phyloP scores from a whole-genome alignment of 2,113 vertebrate genomes.

The Paratilapia polleni region DNA sequence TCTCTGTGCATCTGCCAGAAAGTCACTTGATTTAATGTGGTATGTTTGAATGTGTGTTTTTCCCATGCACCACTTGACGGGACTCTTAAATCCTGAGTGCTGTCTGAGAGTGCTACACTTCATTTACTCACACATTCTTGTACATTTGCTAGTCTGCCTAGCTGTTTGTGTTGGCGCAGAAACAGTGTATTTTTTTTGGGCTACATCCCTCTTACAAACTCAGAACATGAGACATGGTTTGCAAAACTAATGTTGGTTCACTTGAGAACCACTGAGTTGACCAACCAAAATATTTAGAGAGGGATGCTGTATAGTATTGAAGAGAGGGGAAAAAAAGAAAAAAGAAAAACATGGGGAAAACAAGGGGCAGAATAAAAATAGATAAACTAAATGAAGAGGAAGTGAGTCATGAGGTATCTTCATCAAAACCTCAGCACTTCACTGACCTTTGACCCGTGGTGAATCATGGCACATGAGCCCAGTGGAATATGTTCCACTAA shows the following conservation, averaged over 20 bases:
- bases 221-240: slow-evolving; percentile 42
- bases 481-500: slow-evolving; percentile 46
- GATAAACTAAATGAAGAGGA: slow-evolving; percentile 5
- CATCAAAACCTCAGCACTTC: slow-evolving; percentile 52
- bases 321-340: background rate
- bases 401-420: slow-evolving; percentile 28
- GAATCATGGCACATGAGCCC: slow-evolving; percentile 28
- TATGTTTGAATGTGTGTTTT: slow-evolving; percentile 62
- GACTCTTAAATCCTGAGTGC: slow-evolving; percentile 54
- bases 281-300: background rate
- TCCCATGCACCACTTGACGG: slow-evolving; percentile 55
- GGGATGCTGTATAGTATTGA: background rate
- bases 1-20: slow-evolving; percentile 10
- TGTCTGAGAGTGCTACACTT: slow-evolving; percentile 42
- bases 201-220: slow-evolving; percentile 44
- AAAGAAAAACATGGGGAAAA: background rate
- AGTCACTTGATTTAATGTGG: slow-evolving; percentile 57
- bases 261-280: slow-evolving; percentile 20
- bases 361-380: background rate
- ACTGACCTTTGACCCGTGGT: slow-evolving; percentile 56
- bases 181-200: slow-evolving; percentile 35
- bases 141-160: slow-evolving; percentile 44
- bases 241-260: slow-evolving; percentile 44
- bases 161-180: slow-evolving; percentile 62
- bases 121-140: slow-evolving; percentile 59